Conservation (phyloP, 2,113 vertebrate species). For the Propithecus coquereli region DNA sequence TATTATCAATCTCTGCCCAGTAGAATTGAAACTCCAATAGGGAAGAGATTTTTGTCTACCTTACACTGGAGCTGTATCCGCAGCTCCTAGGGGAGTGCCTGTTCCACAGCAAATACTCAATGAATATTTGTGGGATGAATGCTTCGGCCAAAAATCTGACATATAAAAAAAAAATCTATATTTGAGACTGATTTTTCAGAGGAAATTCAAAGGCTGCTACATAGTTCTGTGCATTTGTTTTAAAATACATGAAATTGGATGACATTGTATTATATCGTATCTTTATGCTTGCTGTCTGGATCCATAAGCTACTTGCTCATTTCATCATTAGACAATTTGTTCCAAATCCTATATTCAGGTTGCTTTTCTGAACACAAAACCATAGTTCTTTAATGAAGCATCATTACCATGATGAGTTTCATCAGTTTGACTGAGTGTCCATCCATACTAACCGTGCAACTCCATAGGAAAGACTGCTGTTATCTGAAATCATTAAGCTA, state of each 20-base stretch:
- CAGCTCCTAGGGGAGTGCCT: not conserved
- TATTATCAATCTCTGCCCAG: not conserved
- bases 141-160: not conserved
- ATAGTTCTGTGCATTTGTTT: not conserved
- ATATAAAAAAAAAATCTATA: not conserved
- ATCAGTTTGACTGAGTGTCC: not conserved
- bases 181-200: not conserved
- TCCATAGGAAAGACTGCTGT: not conserved
- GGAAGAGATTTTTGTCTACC: not conserved
- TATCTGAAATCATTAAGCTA: constrained; percentile 3
- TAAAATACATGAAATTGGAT: not conserved
- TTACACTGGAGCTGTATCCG: not conserved
- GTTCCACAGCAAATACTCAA: not conserved
- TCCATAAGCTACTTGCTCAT: not conserved
- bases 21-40: not conserved
- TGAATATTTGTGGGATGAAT: not conserved
- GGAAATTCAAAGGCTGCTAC: not conserved
- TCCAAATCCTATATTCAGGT: not conserved
- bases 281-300: not conserved
- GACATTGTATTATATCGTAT: not conserved
- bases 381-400: not conserved
- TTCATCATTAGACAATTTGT: constrained; percentile 17
- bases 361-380: constrained; percentile 18
- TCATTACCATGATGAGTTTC: not conserved
- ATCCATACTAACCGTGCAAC: not conserved